Evolutionary conservation across 2,113 vertebrate species (phyloP), one percentile per base, ranked within the genome.

Genomic region (human): DNA sequence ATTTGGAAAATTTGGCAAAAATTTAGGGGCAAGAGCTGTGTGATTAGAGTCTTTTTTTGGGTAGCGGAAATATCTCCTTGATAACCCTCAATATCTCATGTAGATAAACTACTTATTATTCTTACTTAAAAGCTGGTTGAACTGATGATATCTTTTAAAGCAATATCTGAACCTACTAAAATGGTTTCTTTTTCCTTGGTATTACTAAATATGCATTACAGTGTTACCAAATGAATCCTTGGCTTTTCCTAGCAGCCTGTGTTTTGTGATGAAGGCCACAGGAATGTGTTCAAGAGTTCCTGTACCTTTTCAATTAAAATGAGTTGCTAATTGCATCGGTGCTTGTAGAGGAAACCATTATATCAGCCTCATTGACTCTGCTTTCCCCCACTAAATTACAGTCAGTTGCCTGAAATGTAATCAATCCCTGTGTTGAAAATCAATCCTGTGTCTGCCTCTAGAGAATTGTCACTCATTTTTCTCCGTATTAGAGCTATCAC

Each of bases 381-480:
- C 43, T 93, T 92, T 55, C 30, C 75, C 45, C 48, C 4, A 7
- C 87, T 97, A 97, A 94, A 95, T 97, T 94, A 92, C 2, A 92
- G 50, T 89, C 68, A 61, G 32, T 61, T 87, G 50, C 27, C 64
- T 94, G 86, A 97, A 97, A 94, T 78, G 50, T 81, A 94, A 96
- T 96, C 96, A 98, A 88, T 96, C 35, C 75, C 61, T 93, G 13
- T 78, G 91, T 80, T 96, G 79, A 52, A 97, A 95, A 97, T 95
- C 91, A 81, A 94, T 89, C 35, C 8, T 25, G 59, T 27, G 50
- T 95, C 78, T 95, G 52, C 91, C 91, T 76, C 82, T 87, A 64
- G 82, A 97, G 92, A 95, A 94, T 35, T 86, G 40, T 72, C 3
- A 1, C 50, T 64, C 86, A 72, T 89, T 97, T 92, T 96, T 83